Conservation (phyloP, 2,797 vertebrate genomes). For the Lithobates pipiens region DNA sequence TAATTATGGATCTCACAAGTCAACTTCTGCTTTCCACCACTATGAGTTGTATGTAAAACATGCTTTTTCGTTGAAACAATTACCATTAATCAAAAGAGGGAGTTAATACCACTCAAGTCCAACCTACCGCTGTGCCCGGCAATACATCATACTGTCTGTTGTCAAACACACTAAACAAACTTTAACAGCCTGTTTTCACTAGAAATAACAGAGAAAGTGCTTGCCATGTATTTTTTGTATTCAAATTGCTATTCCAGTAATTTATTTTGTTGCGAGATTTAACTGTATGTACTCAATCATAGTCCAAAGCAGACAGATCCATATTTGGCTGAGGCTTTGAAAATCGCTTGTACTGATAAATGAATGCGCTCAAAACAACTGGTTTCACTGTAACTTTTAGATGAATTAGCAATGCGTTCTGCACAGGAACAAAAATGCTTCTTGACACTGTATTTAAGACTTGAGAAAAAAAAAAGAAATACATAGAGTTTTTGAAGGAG, state of each 20-base stretch:
- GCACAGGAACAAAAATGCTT: slow-evolving; percentile 26
- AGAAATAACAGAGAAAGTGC: slow-evolving; percentile 77
- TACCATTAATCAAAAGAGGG: slow-evolving; percentile 88
- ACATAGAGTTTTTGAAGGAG: neutral
- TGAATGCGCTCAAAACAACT: slow-evolving; percentile 65
- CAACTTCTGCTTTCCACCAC: slow-evolving; percentile 82
- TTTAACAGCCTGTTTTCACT: slow-evolving; percentile 78
- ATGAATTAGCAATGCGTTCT: slow-evolving; percentile 61
- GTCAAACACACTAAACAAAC: slow-evolving; percentile 83
- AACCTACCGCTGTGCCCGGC: slow-evolving; percentile 84
- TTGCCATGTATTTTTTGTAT: slow-evolving; percentile 79
- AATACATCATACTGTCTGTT: slow-evolving; percentile 87
- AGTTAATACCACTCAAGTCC: slow-evolving; percentile 84
- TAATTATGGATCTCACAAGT: slow-evolving; percentile 81
- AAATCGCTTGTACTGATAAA: slow-evolving; percentile 68
- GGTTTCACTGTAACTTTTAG: slow-evolving; percentile 62
- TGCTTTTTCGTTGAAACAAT: slow-evolving; percentile 83
- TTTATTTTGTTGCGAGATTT: slow-evolving; percentile 75
- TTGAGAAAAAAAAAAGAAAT: neutral
- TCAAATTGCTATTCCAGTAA: slow-evolving; percentile 77
- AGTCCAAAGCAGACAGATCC: slow-evolving; percentile 67
- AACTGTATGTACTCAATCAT: slow-evolving; percentile 76
- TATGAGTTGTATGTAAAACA: slow-evolving; percentile 80
- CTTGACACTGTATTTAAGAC: slow-evolving; percentile 31
- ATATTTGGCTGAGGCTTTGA: slow-evolving; percentile 65